Evolutionary conservation across 2,113 vertebrate species (phyloP).

Genomic region (Marcusenius ussheri): DNA sequence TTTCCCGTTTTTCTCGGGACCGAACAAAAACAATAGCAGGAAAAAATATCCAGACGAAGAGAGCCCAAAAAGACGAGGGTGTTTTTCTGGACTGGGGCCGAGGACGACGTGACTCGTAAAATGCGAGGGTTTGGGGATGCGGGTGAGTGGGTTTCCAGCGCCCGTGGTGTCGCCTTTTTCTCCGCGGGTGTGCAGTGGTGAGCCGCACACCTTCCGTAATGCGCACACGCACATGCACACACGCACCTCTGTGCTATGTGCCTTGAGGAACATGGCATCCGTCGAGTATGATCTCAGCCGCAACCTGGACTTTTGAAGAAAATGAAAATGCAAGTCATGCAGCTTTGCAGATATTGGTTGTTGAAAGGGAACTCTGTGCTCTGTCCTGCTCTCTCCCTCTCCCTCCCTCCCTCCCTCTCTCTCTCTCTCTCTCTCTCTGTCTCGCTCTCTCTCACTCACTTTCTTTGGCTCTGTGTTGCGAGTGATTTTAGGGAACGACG

Average conservation of each 20-base stretch:
- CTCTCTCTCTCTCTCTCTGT: constrained; percentile 7
- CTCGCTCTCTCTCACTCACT: neutral
- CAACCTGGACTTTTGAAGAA: neutral
- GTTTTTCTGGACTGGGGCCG: neutral
- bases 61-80: neutral
- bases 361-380: constrained; percentile 15
- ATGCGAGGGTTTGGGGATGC: neutral
- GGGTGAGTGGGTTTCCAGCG: neutral
- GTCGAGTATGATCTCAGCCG: neutral
- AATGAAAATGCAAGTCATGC: constrained; percentile 25
- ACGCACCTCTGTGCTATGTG: neutral
- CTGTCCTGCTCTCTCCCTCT: constrained; percentile 7
- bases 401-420: neutral
- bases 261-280: neutral
- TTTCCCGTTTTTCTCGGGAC: neutral
- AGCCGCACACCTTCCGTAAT: neutral
- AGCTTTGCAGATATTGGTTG: constrained; percentile 9
- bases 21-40: neutral
- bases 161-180: neutral
- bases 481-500: constrained; percentile 32
- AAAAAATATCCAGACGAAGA: constrained; percentile 6
- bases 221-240: neutral
- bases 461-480: constrained; percentile 32
- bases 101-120: neutral
- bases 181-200: neutral